Evolutionary conservation across 64 coral and sea anemone genomes (phyloP).

Genomic region (Dendrophyllia cribrosa): DNA sequence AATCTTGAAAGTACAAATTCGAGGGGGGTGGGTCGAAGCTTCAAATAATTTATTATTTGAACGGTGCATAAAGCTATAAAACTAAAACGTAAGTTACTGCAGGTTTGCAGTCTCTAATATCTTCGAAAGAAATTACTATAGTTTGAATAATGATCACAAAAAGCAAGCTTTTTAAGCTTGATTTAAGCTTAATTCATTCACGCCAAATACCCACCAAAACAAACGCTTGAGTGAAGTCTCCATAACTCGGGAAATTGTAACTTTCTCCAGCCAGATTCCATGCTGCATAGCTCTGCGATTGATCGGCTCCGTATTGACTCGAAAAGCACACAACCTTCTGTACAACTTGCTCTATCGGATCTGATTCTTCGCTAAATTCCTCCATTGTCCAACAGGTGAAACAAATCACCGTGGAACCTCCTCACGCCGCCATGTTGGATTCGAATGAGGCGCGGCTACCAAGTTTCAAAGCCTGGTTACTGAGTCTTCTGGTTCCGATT

Average conservation of each 20-base stretch:
- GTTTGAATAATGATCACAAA: no score
- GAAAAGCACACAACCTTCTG: conserved; percentile 75
- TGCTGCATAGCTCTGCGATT: conserved; percentile 72
- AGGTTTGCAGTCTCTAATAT: no score
- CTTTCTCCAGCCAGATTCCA: conserved; percentile 73
- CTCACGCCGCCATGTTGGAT: neutral
- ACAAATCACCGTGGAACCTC: neutral
- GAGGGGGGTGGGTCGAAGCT: no score
- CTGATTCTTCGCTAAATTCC: neutral
- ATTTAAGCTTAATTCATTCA: no score
- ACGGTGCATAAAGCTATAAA: no score
- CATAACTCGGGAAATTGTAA: conserved; percentile 87
- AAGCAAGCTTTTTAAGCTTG: no score
- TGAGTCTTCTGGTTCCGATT: neutral
- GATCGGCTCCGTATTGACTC: conserved; percentile 86
- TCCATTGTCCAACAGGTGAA: neutral
- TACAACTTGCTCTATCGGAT: conserved; percentile 54
- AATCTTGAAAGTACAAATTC: no score
- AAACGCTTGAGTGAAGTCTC: conserved; percentile 91
- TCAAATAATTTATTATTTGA: no score
- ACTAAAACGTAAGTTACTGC: no score
- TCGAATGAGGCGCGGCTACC: neutral
- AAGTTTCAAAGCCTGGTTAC: neutral
- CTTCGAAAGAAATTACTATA: no score
- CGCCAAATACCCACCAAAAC: conserved; percentile 72